Conservation (phyloP, 2,888 invertebrate species). For the Mactromeris polynyma region DNA sequence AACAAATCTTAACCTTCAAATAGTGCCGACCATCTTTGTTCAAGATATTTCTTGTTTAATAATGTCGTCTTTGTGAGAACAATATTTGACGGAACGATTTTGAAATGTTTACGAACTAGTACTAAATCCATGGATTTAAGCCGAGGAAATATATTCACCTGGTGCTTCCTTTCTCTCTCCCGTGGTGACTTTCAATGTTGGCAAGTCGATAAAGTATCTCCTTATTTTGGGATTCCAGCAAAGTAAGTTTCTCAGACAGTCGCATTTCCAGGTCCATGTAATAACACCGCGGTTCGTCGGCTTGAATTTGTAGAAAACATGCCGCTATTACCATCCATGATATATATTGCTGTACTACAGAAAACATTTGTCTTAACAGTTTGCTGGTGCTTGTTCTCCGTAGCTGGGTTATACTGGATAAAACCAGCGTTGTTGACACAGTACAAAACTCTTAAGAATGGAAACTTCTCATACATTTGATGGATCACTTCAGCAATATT, state of each 20-base stretch:
- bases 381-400: too few relatives aligned
- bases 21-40: too few relatives aligned
- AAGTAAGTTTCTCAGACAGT: background rate
- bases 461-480: background rate
- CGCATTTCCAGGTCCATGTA: background rate
- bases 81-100: background rate
- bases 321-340: background rate
- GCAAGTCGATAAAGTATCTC: background rate
- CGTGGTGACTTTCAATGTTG: background rate
- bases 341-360: background rate
- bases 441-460: background rate
- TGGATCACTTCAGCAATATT: background rate
- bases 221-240: background rate
- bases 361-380: too few relatives aligned
- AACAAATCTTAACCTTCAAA: too few relatives aligned
- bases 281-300: background rate
- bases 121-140: background rate
- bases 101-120: background rate
- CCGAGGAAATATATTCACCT: background rate
- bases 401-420: too few relatives aligned
- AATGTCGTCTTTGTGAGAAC: background rate
- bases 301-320: background rate
- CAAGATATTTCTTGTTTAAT: too few relatives aligned
- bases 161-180: background rate
- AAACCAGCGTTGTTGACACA: background rate